Evolutionary conservation across 2,797 vertebrate genomes (phyloP).

Genomic region (Sardinella longiceps): DNA sequence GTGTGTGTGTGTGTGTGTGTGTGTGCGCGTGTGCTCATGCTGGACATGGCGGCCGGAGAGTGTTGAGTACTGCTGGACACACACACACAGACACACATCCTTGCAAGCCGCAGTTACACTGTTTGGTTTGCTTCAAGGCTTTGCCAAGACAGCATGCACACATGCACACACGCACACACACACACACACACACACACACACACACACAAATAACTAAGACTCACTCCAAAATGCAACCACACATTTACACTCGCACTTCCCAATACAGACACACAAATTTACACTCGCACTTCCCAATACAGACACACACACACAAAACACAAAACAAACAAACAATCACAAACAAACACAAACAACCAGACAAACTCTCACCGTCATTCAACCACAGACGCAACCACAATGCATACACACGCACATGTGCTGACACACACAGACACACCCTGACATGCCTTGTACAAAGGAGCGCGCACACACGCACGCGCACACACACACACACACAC

Average conservation of each 20-base stretch:
- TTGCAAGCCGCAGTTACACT: constrained; percentile 3
- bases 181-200: not conserved
- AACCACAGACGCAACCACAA: too few relatives aligned
- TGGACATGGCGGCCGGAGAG: too few relatives aligned
- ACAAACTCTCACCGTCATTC: not conserved
- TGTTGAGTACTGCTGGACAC: not conserved
- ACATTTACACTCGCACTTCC: too few relatives aligned
- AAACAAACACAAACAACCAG: not conserved
- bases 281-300: too few relatives aligned
- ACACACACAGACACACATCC: too few relatives aligned
- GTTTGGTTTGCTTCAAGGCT: not conserved
- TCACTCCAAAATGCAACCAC: too few relatives aligned
- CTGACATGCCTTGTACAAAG: too few relatives aligned
- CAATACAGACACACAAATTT: not conserved
- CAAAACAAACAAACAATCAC: not conserved
- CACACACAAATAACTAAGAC: not conserved
- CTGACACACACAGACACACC: not conserved
- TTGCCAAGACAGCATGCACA: not conserved
- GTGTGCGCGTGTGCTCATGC: too few relatives aligned
- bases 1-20: too few relatives aligned
- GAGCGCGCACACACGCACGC: not conserved
- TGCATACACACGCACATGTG: not conserved
- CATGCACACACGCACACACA: not conserved
- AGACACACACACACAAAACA: not conserved
- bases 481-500: not conserved